Evolutionary conservation across 2,888 invertebrate species (phyloP).

Genomic region (Embidobia sp.): DNA sequence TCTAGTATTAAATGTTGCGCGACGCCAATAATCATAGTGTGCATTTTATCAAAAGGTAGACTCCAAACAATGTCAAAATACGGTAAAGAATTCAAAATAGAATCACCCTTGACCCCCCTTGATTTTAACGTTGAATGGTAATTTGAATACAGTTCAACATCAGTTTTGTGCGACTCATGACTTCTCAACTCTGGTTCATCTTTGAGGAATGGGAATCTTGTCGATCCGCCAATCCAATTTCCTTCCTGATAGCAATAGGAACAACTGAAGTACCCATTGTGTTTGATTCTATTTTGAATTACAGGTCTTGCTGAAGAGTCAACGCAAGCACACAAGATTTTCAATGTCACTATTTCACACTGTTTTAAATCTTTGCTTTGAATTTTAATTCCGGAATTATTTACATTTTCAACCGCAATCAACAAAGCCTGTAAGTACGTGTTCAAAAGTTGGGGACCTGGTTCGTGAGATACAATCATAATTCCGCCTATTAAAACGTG

Average conservation of each 20-base stretch:
- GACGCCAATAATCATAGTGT: constrained; percentile 36
- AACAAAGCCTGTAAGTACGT: constrained; percentile 18
- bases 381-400: no score
- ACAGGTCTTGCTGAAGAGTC: constrained; percentile 30
- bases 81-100: constrained; percentile 19
- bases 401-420: no score
- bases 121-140: constrained; percentile 21
- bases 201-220: constrained; percentile 12
- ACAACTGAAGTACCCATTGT: constrained; percentile 27
- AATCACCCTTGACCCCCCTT: constrained; percentile 37
- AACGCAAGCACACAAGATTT: constrained; percentile 13
- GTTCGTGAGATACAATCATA: constrained; percentile 24
- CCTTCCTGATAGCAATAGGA: constrained; percentile 42
- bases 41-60: constrained; percentile 44
- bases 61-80: constrained; percentile 44
- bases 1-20: neutral
- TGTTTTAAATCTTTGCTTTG: neutral
- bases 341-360: constrained; percentile 1
- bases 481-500: constrained; percentile 31
- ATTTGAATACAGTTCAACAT: neutral
- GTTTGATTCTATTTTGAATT: constrained; percentile 28
- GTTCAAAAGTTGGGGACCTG: constrained; percentile 17
- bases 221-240: constrained; percentile 14
- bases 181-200: constrained; percentile 16
- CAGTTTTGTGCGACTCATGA: constrained; percentile 11